Evolutionary conservation across 53 echinoderm and acorn worm genomes (phyloP).

Genomic region (Mesocentrotus franciscanus): DNA sequence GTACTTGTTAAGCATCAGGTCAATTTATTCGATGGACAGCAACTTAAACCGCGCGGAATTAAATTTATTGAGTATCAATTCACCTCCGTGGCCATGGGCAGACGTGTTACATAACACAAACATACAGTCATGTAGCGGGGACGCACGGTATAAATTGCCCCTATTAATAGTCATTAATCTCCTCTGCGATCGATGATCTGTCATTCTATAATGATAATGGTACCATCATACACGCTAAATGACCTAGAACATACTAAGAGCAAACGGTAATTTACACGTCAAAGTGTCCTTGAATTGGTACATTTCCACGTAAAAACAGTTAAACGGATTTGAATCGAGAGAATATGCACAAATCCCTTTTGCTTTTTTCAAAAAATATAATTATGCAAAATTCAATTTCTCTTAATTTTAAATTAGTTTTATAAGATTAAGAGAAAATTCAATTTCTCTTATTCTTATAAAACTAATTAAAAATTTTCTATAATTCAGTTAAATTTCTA

Average conservation of each 20-base stretch:
- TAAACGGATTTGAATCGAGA: background rate
- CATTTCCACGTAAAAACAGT: background rate
- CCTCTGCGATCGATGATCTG: background rate
- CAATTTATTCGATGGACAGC: background rate
- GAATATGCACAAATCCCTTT: background rate
- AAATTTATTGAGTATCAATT: background rate
- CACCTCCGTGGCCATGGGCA: background rate
- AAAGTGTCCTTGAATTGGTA: no score
- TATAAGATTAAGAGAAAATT: no score
- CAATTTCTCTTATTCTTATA: no score
- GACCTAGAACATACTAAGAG: background rate
- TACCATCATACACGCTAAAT: background rate
- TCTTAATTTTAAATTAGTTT: no score
- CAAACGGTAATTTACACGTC: background rate
- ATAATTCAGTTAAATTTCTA: no score
- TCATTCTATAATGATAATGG: background rate
- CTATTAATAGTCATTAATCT: background rate
- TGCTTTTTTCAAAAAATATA: no score
- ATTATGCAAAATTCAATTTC: no score
- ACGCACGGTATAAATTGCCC: background rate
- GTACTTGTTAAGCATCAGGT: background rate
- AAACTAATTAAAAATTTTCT: no score
- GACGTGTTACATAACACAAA: background rate
- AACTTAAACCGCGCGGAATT: background rate
- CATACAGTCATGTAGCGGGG: background rate